These are phyloP conservation scores for Carterocephalus palaemon DNA, from an alignment of 2,888 invertebrate genomes.

Conservation along the genomic window DNA sequence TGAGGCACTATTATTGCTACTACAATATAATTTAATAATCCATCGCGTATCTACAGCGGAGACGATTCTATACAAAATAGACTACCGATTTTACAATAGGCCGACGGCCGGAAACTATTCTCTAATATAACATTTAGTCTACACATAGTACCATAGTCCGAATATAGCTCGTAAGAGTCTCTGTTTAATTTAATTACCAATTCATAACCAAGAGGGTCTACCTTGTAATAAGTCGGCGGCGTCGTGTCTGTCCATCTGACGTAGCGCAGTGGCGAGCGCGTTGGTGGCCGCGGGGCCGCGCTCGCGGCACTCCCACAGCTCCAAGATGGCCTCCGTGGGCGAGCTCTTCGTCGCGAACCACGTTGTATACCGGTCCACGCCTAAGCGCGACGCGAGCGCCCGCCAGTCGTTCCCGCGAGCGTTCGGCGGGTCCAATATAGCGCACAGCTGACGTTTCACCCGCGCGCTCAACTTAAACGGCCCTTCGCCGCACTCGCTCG, in stretches of 20 bases:
- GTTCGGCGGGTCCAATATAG: constrained; percentile 93
- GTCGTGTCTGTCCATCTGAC: constrained; percentile 69
- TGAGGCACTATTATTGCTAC: constrained; percentile 78
- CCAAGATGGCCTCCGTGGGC: constrained; percentile 97
- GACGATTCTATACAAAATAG: constrained; percentile 73
- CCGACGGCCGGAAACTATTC: constrained; percentile 61
- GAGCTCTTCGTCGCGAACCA: constrained; percentile 98
- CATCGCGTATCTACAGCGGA: constrained; percentile 72
- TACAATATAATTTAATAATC: constrained; percentile 68
- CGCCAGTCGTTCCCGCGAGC: constrained; percentile 97
- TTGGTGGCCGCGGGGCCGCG: constrained; percentile 89
- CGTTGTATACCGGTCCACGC: constrained; percentile 96
- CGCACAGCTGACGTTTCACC: constrained; percentile 75
- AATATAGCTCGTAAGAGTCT: constrained; percentile 6
- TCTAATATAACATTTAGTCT: constrained; percentile 71
- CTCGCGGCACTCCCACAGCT: constrained; percentile 96
- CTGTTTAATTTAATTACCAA: constrained; percentile 31
- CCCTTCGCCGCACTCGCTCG: constrained; percentile 80
- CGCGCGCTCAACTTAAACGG: constrained; percentile 80
- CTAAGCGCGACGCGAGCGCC: constrained; percentile 93
- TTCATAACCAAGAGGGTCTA: constrained; percentile 75
- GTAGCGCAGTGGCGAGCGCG: constrained; percentile 79
- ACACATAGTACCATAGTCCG: constrained; percentile 34
- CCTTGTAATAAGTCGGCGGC: constrained; percentile 67
- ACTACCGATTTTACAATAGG: constrained; percentile 72